phyloP scores from a whole-genome alignment of 2,113 vertebrate species.

The Brachyhypopomus gauderio region DNA sequence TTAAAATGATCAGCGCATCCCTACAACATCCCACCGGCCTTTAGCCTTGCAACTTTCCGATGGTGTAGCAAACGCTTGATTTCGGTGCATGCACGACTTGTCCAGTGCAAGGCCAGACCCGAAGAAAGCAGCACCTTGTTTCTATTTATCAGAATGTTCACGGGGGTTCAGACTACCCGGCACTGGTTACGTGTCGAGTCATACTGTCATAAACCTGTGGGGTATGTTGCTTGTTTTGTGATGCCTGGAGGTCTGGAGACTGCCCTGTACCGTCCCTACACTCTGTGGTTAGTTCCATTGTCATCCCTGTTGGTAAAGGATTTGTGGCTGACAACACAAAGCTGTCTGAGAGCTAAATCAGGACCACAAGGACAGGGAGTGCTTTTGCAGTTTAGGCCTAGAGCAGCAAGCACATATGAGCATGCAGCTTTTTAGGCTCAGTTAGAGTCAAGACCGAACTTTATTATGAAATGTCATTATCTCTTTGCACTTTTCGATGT shows the following conservation, averaged over 20 bases:
- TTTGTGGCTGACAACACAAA: neutral
- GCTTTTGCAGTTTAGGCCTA: neutral
- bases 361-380: neutral
- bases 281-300: neutral
- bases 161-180: too few relatives aligned
- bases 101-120: neutral
- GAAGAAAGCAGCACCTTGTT: neutral
- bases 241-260: neutral
- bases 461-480: neutral
- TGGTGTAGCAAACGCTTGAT: neutral
- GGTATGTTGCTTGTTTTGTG: neutral
- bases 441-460: too few relatives aligned
- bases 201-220: neutral
- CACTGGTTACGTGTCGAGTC: neutral
- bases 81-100: neutral
- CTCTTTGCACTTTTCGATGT: neutral
- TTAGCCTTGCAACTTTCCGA: neutral
- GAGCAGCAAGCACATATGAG: neutral
- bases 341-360: conserved; percentile 1
- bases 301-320: conserved; percentile 11
- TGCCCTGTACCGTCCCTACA: neutral
- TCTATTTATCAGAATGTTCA: neutral
- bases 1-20: conserved; percentile 10
- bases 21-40: neutral
- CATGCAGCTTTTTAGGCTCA: too few relatives aligned